Evolutionary conservation across 2,113 vertebrate genomes (phyloP).

Genomic region (Isichthys henryi): DNA sequence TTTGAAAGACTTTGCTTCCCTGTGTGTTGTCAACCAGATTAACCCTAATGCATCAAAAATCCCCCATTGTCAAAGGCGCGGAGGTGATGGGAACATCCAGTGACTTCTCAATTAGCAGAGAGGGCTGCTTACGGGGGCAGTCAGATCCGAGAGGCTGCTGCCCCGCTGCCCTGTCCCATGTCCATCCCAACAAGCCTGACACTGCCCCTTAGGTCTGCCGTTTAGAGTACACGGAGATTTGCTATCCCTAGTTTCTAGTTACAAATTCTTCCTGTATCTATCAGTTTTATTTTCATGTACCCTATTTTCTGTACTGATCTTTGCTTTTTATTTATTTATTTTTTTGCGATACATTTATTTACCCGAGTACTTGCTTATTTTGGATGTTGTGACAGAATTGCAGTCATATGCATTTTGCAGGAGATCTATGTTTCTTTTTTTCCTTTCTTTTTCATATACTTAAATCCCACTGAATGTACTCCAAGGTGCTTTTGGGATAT

Average conservation of each 20-base stretch:
- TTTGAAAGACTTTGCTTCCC: conserved; percentile 31
- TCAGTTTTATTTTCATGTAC: not conserved
- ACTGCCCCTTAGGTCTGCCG: not conserved
- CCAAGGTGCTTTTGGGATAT: not conserved
- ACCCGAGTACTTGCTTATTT: not conserved
- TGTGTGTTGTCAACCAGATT: conserved; percentile 37
- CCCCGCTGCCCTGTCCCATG: not conserved
- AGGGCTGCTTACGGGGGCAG: not conserved
- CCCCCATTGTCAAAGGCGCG: conserved; percentile 25
- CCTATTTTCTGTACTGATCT: not conserved
- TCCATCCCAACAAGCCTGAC: not conserved
- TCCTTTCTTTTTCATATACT: not conserved
- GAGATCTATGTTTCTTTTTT: not conserved
- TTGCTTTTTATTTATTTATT: not conserved
- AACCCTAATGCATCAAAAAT: conserved; percentile 40
- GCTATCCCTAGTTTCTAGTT: not conserved
- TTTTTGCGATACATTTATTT: not conserved
- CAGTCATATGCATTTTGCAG: not conserved
- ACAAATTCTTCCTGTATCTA: not conserved
- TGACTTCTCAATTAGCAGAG: conserved; percentile 19
- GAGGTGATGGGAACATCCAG: not conserved
- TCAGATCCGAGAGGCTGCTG: not conserved
- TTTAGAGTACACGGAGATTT: not conserved
- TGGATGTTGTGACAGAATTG: not conserved
- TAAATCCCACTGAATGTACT: not conserved